Conservation (phyloP, 2,888 invertebrate species). For the Idaea straminata region DNA sequence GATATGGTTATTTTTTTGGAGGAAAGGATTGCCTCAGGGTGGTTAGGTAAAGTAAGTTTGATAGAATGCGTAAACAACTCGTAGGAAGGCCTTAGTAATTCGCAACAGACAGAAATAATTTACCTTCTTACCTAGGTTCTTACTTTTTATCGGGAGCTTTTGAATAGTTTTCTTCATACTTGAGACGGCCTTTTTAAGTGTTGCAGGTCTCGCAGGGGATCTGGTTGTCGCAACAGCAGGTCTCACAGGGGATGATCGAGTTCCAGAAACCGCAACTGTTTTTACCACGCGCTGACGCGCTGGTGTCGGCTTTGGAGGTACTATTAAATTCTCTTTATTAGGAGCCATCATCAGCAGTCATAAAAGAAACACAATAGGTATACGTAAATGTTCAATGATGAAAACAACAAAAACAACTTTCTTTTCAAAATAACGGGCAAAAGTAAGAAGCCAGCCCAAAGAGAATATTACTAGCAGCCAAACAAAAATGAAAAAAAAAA, state of each 20-base stretch:
- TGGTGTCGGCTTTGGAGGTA: slow-evolving; percentile 49
- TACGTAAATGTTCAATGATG: not conserved
- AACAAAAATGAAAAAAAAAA: no score
- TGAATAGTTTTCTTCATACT: slow-evolving; percentile 40
- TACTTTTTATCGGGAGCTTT: slow-evolving; percentile 48
- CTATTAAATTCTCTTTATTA: slow-evolving; percentile 25
- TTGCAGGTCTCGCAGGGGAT: slow-evolving; percentile 45
- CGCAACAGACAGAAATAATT: no score
- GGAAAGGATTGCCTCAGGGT: no score
- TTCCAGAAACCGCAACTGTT: slow-evolving; percentile 35
- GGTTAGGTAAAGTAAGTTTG: no score
- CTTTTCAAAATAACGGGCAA: not conserved
- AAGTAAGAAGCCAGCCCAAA: not conserved
- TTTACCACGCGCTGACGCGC: slow-evolving; percentile 51
- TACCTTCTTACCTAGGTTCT: slow-evolving; percentile 12
- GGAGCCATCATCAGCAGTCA: slow-evolving; percentile 51
- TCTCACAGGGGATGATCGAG: slow-evolving; percentile 46
- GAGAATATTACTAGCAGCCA: no score
- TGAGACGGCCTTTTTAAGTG: slow-evolving; percentile 41
- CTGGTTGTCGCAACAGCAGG: slow-evolving; percentile 34
- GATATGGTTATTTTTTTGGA: no score
- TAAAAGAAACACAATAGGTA: not conserved
- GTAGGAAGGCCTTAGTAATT: no score
- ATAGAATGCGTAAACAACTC: no score
- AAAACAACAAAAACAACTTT: not conserved